Base-by-base conservation (phyloP, 2,888 invertebrate species). In the Bellardia pandia region DNA sequence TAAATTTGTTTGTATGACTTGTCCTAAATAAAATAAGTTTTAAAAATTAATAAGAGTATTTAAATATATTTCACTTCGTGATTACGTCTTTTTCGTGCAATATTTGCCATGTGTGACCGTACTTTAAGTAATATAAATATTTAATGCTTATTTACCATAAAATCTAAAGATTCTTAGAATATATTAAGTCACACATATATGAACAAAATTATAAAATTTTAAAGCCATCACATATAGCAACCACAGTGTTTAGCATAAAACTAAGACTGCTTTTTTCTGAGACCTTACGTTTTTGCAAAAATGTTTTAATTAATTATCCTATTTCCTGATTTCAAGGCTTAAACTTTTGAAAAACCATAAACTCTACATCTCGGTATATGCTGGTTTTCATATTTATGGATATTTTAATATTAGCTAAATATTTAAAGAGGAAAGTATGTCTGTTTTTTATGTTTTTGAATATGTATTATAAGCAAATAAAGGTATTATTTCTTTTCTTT, bases 81-180 rank as follows among this genome's bases (percentile, higher is more conserved):
- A 1, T 23, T 23, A 23, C 23, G 23, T 23, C 23, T 23, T 23
- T 23, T 23, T 23, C 23, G 23, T 23, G 23, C 0, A 23, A 23
- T 23, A 23, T 23, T 23, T 23, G 23, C 23, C 8, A 48, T 68
- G 48, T 58, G 37, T 69, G 48, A 23, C 9, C 76, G 78, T 78
- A 78, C 23, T 23, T 23, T 74, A 66, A 66, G 58, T 60, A 53
- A 75, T 79, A 79, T 74, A 79, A 79, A 85, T 79, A 79, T 74
- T 79, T 85, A 53, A 79, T 79, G 53, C 75, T 69, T 85, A 69
- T 66, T 74, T 84, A 58, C 48, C 64, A 66, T 72, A 40, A 77
- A 71, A 58, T 72, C 11, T 51, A 78, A 77, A 75, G 75, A 23
- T 68, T 68, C 40, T 48, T 23, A 13, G 5, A 33, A 62, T 42